These are phyloP conservation scores for Protodeltote pygarga DNA, from an alignment of 2,888 invertebrate species.

Conservation along the genomic window DNA sequence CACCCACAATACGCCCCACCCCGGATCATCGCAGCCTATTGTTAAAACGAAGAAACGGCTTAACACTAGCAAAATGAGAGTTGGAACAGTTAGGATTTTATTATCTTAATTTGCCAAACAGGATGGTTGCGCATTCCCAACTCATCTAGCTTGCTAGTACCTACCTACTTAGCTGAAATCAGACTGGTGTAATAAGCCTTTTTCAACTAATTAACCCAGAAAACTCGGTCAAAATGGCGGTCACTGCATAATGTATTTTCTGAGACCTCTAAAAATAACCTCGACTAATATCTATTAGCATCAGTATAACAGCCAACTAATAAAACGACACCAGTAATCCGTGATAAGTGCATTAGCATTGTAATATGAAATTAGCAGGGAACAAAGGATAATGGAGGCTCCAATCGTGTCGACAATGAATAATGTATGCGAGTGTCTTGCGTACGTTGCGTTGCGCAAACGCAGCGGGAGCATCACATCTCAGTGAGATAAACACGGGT, in stretches of 20 bases:
- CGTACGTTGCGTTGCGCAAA: slow-evolving; percentile 70
- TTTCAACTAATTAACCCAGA: slow-evolving; percentile 14
- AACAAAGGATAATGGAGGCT: slow-evolving; percentile 72
- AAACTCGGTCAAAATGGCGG: slow-evolving; percentile 13
- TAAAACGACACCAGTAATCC: slow-evolving; percentile 46
- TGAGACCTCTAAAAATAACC: slow-evolving; percentile 27
- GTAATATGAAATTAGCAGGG: slow-evolving; percentile 58
- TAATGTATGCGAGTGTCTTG: slow-evolving; percentile 72
- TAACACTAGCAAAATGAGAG: too few relatives aligned
- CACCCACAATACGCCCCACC: too few relatives aligned
- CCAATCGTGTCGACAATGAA: slow-evolving; percentile 64
- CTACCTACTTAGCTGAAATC: too few relatives aligned
- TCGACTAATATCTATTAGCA: slow-evolving; percentile 15
- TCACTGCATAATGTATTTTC: slow-evolving; percentile 33
- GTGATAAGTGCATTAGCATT: slow-evolving; percentile 57
- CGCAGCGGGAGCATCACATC: slow-evolving; percentile 57
- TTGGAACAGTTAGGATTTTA: too few relatives aligned
- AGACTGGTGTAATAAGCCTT: too few relatives aligned
- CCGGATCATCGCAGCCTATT: too few relatives aligned
- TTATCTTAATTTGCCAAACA: too few relatives aligned
- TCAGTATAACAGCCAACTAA: slow-evolving; percentile 37
- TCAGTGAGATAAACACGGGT: slow-evolving; percentile 56
- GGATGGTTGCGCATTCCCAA: not conserved
- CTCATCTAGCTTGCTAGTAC: too few relatives aligned
- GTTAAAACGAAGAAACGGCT: too few relatives aligned